Evolutionary conservation across 2,113 vertebrate species (phyloP), one percentile per base, ranked within the genome.

Genomic region (Melanerpes aurifrons): DNA sequence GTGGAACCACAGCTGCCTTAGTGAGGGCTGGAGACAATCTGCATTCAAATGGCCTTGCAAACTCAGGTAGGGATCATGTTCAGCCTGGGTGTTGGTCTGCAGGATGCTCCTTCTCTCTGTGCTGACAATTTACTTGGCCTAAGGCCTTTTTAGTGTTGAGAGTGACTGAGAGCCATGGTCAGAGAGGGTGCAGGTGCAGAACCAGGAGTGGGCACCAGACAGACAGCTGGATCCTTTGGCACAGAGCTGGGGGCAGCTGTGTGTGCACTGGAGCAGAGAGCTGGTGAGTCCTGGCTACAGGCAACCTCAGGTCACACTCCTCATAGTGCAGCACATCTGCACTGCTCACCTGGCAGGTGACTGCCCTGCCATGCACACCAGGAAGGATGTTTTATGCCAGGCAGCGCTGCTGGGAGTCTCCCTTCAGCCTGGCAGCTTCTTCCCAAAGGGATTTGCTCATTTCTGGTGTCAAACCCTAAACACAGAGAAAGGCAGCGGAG

Each of bases 391-490:
- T 96, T 95, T 77, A 96, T 93, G 81, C 37, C 22, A 94, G 88
- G 50, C 68, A 21, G 96, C 96, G 88, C 96, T 96, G 90, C 74
- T 94, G 80, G 64, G 31, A 85, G 87, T 91, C 79, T 94, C 90
- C 93, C 62, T 82, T 77, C 94, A 87, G 80, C 93, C 54, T 91
- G 80, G 89, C 87, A 68, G 2, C 1, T 57, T 94, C 96, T 96
- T 83, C 93, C 83, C 67, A 91, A 97, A 96, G 70, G 82, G 86
- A 90, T 96, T 93, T 95, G 94, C 74, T n/a, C 89, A 83, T 93
- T 96, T 86, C 76, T 87, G 10, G 6, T 85, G 9, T 84, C 31
- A 82, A 91, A 56, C 53, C 88, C 64, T 85, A 97, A 96, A 93
- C 95, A 93, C 62, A 88, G 87, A 95, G 73, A 76, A 81, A 76